Base-by-base conservation (phyloP, 2,888 invertebrate genomes). In the Heliconius sara region DNA sequence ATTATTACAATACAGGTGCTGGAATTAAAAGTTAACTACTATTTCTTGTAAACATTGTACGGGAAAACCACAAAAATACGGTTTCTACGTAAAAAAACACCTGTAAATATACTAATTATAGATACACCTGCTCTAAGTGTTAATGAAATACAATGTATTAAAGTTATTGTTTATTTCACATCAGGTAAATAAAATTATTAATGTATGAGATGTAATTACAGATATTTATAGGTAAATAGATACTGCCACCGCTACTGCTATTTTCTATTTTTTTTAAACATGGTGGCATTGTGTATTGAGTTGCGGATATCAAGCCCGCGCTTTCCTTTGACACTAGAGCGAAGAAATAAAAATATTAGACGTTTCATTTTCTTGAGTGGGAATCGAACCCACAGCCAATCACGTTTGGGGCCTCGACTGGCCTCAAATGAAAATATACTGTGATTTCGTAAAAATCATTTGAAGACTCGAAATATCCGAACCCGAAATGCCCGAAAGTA, bases 1-100 rank as follows among this genome's bases (percentile, higher is more conserved):
- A 0, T 34, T 34, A 67, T 67, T 67, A 66, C 10, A 1, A 34
- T n/a, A 34, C 67, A 67, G 67, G 67, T 67, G 22, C 34, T 22
- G n/a, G 30, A 22, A 27, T 65, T 30, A 27, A 65, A 27, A 57
- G 22, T 57, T 57, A 57, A 22, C 22, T 9, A 22, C 22, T 9
- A 7, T 57, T 57, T 57, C 57, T 57, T 30, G 65, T 27, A 65
- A 65, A 65, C 27, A 16, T 47, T 27, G 16, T 66, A 25, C 25
- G 67, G 67, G 67, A 67, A 67, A 67, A 67, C 67, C 67, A 67
- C 34, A 67, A 34, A 67, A 67, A 67, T 67, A 34, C 34, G 19
- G 22, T 34, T 67, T 67, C 10, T 19, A 67, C 34, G 34, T 67
- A 34, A 66, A 30, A 30, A 39, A 27, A 65, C 30, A 27, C 9